These are phyloP conservation scores for Aphodius granarius DNA, from an alignment of 2,888 invertebrate species.

Conservation along the genomic window DNA sequence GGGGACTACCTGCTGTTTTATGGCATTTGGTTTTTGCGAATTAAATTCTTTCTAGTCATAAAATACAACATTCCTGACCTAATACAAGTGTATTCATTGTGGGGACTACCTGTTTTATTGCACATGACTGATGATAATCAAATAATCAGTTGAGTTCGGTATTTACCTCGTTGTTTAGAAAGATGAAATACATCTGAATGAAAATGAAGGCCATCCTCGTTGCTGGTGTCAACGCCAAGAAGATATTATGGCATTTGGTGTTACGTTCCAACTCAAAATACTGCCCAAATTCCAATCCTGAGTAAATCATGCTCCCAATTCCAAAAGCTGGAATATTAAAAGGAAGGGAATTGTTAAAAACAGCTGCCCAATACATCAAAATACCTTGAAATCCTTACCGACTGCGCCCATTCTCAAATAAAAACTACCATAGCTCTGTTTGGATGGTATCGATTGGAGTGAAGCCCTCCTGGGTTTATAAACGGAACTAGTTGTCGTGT, in stretches of 20 bases:
- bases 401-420: conserved; percentile 92
- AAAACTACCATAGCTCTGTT: conserved; percentile 85
- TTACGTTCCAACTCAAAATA: conserved; percentile 91
- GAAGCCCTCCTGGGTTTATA: conserved; percentile 47
- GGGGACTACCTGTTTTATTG: no score
- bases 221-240: conserved; percentile 87
- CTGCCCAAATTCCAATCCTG: conserved; percentile 91
- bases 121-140: no score
- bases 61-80: no score
- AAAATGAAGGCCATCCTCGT: conserved; percentile 95
- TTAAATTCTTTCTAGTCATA: no score
- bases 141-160: neutral
- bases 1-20: no score
- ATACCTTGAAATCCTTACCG: conserved; percentile 63
- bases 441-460: conserved; percentile 53
- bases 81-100: no score
- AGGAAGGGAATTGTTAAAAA: no score
- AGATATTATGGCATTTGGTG: conserved; percentile 89
- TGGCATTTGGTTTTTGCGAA: no score
- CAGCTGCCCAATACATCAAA: no score
- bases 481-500: conserved; percentile 42
- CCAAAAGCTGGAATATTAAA: conserved; percentile 89
- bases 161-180: conserved; percentile 91
- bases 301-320: conserved; percentile 96
- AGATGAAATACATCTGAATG: conserved; percentile 98